Base-by-base conservation (phyloP, 2,888 invertebrate genomes). In the Nymphalis c-album region DNA sequence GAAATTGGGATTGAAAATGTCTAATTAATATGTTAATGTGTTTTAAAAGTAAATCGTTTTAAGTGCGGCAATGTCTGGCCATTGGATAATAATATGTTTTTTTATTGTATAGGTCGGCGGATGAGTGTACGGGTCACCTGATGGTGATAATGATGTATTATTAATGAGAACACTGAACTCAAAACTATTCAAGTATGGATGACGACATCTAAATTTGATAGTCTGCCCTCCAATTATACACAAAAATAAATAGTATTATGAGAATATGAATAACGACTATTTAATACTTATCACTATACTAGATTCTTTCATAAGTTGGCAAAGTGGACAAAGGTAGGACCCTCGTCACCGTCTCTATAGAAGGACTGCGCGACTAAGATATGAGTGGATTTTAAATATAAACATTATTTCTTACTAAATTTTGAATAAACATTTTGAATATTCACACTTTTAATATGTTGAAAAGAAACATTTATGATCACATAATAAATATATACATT, bases 301-400 rank as follows among this genome's bases (percentile, higher is more conserved):
- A 64, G 45, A 65, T 65, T 67, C 53, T 66, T 67, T 69, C 69
- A 67, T 64, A 61, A 69, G 51, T 51, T 60, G 35, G 57, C 46
- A 46, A 60, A 60, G 60, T 64, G 59, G 71, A 72, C 71, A 69
- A 71, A 68, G 71, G 70, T 71, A 61, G 57, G 65, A 72, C 73
- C 73, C 73, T 73, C 62, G 71, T 73, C 69, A 71, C 47, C 57
- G 59, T 40, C 47, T 62, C 63, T 67, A 40, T 67, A 61, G 57
- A 61, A 35, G 50, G 63, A 64, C 62, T 67, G 70, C 18, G 53
- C 64, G 35, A 67, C 64, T 64, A 55, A 67, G 62, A 67, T 70
- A 70, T 53, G 67, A 67, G 31, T 20, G 59, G 59, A 59, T 46
- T 59, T 59, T 22, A 59, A 46, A 59, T 59, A 59, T 59, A 45